Evolutionary conservation across 2,113 vertebrate genomes (phyloP).

Genomic region (Petrocephalus microphthalmus): DNA sequence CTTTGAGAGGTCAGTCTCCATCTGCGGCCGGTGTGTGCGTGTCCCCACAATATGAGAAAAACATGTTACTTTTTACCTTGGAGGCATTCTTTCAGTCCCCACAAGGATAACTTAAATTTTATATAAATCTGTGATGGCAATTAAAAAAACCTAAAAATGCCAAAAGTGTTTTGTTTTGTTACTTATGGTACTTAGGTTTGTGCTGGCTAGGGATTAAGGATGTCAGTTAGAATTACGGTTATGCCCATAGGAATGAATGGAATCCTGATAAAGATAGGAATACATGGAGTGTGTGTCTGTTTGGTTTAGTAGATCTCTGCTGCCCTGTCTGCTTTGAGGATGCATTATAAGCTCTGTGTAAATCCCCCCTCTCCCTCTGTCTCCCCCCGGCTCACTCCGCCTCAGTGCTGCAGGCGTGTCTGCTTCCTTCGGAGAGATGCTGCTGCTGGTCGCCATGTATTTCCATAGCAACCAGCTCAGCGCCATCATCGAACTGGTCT

Average conservation of each 20-base stretch:
- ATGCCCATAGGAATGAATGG: too few relatives aligned
- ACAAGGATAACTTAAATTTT: too few relatives aligned
- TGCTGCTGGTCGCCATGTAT: conserved; percentile 96
- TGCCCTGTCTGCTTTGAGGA: conserved; percentile 25
- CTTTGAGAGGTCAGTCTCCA: conserved; percentile 83
- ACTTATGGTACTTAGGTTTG: too few relatives aligned
- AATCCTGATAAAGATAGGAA: too few relatives aligned
- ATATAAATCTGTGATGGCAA: too few relatives aligned
- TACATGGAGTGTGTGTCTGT: not conserved
- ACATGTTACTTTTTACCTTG: too few relatives aligned
- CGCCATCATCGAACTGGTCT: conserved; percentile 81
- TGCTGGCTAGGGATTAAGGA: too few relatives aligned
- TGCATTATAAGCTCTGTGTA: conserved; percentile 29
- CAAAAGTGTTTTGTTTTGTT: too few relatives aligned
- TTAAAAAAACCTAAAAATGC: too few relatives aligned
- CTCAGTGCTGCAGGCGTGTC: conserved; percentile 89
- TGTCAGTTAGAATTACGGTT: too few relatives aligned
- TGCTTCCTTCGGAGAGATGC: conserved; percentile 97
- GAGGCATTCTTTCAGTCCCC: too few relatives aligned
- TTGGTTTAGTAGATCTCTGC: conserved; percentile 35
- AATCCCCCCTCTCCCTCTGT: conserved; percentile 27
- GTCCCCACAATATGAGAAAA: not conserved
- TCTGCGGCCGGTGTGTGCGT: not conserved
- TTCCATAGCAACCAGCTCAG: conserved; percentile 96
- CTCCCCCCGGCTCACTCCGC: conserved; percentile 21